Evolutionary conservation across 2,113 vertebrate genomes (phyloP).

Genomic region (Muntiacus muntjak): DNA sequence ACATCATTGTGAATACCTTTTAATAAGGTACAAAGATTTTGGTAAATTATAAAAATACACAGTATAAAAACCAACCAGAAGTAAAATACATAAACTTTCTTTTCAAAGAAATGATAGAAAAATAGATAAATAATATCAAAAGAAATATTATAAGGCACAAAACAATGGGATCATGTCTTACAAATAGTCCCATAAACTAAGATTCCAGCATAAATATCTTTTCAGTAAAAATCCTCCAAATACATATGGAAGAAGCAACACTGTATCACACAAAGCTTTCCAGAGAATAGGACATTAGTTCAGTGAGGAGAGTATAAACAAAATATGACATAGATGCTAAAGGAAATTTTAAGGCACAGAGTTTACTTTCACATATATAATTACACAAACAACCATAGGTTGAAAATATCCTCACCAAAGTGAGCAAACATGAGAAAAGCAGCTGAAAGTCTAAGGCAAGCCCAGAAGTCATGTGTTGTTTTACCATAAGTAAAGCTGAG

Average conservation of each 20-base stretch:
- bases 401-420: background rate
- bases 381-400: background rate
- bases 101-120: background rate
- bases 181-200: background rate
- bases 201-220: background rate
- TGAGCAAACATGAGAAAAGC: background rate
- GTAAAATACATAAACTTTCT: background rate
- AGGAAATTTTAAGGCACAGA: background rate
- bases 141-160: background rate
- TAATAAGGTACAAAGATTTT: background rate
- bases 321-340: background rate
- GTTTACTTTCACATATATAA: background rate
- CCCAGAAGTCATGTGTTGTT: background rate
- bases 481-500: background rate
- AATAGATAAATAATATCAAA: background rate
- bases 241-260: background rate
- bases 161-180: background rate
- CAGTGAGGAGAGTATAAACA: background rate
- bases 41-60: background rate
- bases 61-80: background rate
- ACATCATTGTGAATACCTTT: background rate
- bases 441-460: background rate
- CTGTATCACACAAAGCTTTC: background rate
- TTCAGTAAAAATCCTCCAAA: background rate
- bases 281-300: background rate